A percentile compares a stretch with the other conserved stretches of the same genome.
Conservation (phyloP, 1,140 invertebrate genomes). For the Aphidius gifuensis region DNA sequence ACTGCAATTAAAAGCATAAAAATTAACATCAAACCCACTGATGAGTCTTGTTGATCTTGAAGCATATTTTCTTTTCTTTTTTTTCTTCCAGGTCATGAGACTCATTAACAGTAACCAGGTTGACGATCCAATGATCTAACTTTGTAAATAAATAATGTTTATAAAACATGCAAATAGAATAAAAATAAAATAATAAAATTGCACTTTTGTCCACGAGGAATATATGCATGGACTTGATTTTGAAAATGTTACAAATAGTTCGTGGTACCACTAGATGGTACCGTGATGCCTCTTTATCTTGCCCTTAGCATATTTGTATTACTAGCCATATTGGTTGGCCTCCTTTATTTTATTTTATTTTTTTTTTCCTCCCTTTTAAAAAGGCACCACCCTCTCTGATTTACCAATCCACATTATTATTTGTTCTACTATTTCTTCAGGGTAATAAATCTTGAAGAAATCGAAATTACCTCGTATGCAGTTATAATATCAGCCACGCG, state of each 20-base stretch:
- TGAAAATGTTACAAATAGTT: too few species aligned
- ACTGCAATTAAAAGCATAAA: constrained; percentile 9
- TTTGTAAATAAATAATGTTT: neutral
- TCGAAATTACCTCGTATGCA: constrained; percentile 27
- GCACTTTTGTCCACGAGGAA: neutral
- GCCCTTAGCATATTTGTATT: constrained; percentile 14
- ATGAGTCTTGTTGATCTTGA: too few species aligned
- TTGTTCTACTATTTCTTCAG: constrained; percentile 16
- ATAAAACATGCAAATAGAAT: neutral
- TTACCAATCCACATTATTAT: neutral
- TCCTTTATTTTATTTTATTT: constrained; percentile 17
- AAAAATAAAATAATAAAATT: neutral
- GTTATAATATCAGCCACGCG: constrained; percentile 6
- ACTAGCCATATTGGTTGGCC: constrained; percentile 13
- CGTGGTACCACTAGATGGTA: constrained; percentile 24
- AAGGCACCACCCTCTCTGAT: constrained; percentile 24
- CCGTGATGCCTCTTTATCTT: constrained; percentile 16
- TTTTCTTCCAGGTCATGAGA: too few species aligned
- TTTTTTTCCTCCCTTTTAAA: constrained; percentile 10
- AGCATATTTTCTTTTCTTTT: too few species aligned
- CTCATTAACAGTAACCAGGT: neutral
- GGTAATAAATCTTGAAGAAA: constrained; percentile 33
- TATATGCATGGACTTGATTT: neutral
- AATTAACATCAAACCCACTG: neutral
- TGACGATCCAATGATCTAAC: too few species aligned